A percentile compares a stretch with the other conserved stretches of the same genome.
Conservation (phyloP, 1,140 invertebrate genomes). For the Mercenaria mercenaria region DNA sequence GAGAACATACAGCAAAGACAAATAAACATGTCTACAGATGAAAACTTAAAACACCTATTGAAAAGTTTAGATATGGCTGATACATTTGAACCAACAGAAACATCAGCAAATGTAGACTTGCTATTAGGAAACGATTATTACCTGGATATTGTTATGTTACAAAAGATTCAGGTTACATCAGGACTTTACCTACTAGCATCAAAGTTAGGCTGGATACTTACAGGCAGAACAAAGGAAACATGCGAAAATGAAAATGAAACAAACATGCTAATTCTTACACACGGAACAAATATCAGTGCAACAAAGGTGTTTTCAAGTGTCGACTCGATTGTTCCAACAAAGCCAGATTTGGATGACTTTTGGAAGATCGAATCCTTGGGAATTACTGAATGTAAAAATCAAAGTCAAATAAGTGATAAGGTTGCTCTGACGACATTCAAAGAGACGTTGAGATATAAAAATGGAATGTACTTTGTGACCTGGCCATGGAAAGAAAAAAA, state of each 20-base stretch:
- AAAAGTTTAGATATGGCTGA: background rate
- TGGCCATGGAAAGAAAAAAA: conserved; percentile 2
- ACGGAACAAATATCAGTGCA: background rate
- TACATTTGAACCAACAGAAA: background rate
- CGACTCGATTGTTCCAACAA: too few species aligned
- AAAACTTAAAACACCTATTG: background rate
- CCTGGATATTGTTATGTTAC: background rate
- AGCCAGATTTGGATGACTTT: conserved; percentile 16
- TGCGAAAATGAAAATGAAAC: background rate
- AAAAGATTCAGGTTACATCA: too few species aligned
- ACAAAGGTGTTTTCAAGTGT: background rate
- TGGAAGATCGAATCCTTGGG: conserved; percentile 32
- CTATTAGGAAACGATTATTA: conserved; percentile 30
- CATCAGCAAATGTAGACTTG: background rate
- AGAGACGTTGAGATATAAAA: too few species aligned
- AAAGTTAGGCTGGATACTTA: too few species aligned
- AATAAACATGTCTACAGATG: background rate
- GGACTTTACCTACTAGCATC: too few species aligned
- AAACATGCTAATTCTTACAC: conserved; percentile 38
- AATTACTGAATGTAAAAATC: background rate
- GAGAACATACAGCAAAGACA: background rate
- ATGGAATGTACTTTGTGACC: too few species aligned
- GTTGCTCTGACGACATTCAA: too few species aligned
- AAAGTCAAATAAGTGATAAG: too few species aligned
- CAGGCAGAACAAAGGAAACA: too few species aligned